Evolutionary conservation across 2,113 vertebrate species (phyloP), one percentile per base, ranked within the genome.

Genomic region (Callionymus lyra): DNA sequence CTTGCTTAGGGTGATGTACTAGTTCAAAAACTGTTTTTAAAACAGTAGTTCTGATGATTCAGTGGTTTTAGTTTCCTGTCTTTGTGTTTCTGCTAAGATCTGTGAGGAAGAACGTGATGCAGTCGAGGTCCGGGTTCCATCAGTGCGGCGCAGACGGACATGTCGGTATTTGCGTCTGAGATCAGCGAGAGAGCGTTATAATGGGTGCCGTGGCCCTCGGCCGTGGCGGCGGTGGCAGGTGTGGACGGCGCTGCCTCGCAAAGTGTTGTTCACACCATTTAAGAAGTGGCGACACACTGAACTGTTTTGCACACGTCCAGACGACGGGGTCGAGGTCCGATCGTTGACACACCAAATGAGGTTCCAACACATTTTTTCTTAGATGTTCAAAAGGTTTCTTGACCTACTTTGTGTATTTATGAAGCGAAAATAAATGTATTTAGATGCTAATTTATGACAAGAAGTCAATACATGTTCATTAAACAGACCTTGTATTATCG

Each of bases 261-360:
- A 70, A 70, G 83, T 83, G 81, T 79, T 2, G 65, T 65, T 86
- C 77, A 70, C 77, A 83, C 79, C 81, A 80, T 85, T 84, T 82
- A 84, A 76, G 79, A 84, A 60, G 76, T 77, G 77, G 74, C 53
- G 82, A 78, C 63, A 68, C 62, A 55, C 59, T 63, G 31, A 31
- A 34, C 63, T 74, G 58, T 58, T 81, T 68, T 83, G 72, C 76
- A 82, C 83, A 27, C 4, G 21, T 27, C 21, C 21, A 5, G 21
- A 8, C 21, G 21, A 8, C 21, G 8, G 76, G 42, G 67, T 44
- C 21, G 42, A 32, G 59, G 37, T 52, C 72, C 44, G 12, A 49
- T 46, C 53, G 70, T 52, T 13, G 53, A 54, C 62, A 33, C 48
- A 34, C 27, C 10, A 35, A 59, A 58, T 59, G 70, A 74, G 77